phyloP scores from a whole-genome alignment of 2,888 invertebrate species.

The Trachelus tabidus region DNA sequence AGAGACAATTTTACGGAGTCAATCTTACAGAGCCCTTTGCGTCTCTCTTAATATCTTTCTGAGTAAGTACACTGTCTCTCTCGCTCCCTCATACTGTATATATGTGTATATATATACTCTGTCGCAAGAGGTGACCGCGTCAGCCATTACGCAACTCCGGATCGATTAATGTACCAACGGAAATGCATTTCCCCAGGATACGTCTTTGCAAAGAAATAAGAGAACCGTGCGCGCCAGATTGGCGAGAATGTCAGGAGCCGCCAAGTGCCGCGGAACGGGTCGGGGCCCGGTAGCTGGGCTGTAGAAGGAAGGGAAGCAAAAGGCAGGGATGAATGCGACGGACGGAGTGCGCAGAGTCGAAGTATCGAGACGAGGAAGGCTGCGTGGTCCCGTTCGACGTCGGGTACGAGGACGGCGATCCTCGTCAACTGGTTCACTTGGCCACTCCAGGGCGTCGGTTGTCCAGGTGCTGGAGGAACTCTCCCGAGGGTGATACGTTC shows the following conservation, averaged over 20 bases:
- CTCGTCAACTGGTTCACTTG: constrained; percentile 44
- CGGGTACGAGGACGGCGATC: constrained; percentile 23
- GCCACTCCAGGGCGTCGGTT: constrained; percentile 51
- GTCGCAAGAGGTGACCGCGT: neutral
- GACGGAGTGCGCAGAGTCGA: neutral
- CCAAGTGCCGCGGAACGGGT: neutral
- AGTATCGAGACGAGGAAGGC: neutral
- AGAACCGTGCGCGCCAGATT: neutral
- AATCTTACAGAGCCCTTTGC: neutral
- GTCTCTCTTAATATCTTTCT: neutral
- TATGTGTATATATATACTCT: neutral
- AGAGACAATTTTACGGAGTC: neutral
- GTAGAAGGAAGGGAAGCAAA: neutral
- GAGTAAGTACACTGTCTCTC: neutral
- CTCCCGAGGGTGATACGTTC: neutral
- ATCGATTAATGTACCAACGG: neutral
- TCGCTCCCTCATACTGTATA: neutral
- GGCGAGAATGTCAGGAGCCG: constrained; percentile 2
- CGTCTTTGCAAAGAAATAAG: neutral
- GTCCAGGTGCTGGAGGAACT: constrained; percentile 15
- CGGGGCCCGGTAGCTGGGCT: neutral
- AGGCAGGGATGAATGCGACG: constrained; percentile 23
- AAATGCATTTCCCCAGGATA: constrained; percentile 16
- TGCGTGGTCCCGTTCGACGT: neutral
- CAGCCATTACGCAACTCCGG: neutral